These are phyloP conservation scores for Camponotus floridanus DNA, from an alignment of 1,140 invertebrate genomes.

Conservation along the genomic window DNA sequence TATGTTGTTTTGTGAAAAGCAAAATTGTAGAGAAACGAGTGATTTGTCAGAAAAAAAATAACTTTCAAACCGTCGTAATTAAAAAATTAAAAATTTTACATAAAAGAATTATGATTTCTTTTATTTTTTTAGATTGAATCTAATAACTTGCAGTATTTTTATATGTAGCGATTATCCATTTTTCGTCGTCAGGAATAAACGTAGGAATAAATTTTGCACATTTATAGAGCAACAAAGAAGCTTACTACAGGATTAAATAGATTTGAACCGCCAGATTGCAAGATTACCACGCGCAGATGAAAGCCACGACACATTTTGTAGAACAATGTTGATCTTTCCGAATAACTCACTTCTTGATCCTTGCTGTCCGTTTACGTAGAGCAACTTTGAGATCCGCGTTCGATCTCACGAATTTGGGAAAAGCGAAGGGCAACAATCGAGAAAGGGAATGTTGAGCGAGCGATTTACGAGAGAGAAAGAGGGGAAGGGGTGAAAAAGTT, in stretches of 20 bases:
- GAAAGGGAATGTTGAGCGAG: constrained; percentile 31
- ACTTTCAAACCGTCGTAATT: too few species aligned
- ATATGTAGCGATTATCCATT: neutral
- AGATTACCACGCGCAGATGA: neutral
- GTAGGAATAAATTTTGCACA: neutral
- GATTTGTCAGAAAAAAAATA: too few species aligned
- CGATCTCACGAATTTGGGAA: constrained; percentile 18
- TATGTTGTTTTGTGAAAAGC: too few species aligned
- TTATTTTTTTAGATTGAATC: too few species aligned
- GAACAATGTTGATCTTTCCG: constrained; percentile 9
- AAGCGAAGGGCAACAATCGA: constrained; percentile 13
- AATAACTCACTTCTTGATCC: constrained; percentile 10
- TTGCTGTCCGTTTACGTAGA: neutral
- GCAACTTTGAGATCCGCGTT: constrained; percentile 36
- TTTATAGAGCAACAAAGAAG: neutral
- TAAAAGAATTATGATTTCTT: too few species aligned
- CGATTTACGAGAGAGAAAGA: neutral
- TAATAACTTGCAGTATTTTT: too few species aligned
- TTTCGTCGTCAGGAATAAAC: neutral
- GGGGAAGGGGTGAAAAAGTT: constrained; percentile 13
- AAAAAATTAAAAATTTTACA: too few species aligned
- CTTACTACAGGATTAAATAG: neutral
- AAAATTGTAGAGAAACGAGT: too few species aligned
- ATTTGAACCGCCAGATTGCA: neutral
- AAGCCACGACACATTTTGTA: constrained; percentile 2